Evolutionary conservation across 1,140 invertebrate genomes (phyloP), one percentile per base, ranked within the genome.

Genomic region (Lucilia sericata): DNA sequence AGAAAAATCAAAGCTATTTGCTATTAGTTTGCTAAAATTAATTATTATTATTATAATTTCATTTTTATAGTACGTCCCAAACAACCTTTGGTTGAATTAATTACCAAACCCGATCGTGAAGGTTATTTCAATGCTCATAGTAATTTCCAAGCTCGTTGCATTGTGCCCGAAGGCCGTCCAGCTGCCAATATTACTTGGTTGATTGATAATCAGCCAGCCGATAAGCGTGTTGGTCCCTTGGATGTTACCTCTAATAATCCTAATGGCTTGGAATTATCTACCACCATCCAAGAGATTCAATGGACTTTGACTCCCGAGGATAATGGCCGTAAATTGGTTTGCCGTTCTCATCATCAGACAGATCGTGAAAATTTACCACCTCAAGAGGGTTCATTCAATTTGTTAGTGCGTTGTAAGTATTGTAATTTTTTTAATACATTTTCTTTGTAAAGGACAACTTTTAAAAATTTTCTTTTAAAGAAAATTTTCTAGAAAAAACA

Each of bases 111-210:
- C 14, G 87, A 88, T 82, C 88, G 87, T 30, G 88, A 90, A 78
- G 89, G 88, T 5, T 90, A 88, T 25, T 95, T 93, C 87, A 92
- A 91, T 86, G 93, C 94, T 82, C 93, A 93, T 3, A 94, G 95
- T 19, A 91, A 91, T 19, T 91, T 96, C 86, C 91, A 92, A 86
- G 94, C 94, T 2, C 92, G 92, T 83, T 96, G 95, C 90, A 92
- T 92, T n/a, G 93, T 95, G 0, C 91, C 92, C 83, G 92, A 94
- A 76, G 95, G 95, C 42, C 92, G 95, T 88, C 95, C 95, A 14
- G 93, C 93, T 2, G 95, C 95, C 0, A 95, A 95, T 84, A 94
- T 96, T 76, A 92, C 92, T 1, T 95, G 95, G 92, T 95, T 85
- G 80, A 83, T 91, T 93, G 94, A 94, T 87, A 93, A 94, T 60